phyloP scores from a whole-genome alignment of 2,113 vertebrate genomes.

The Labrus mixtus region DNA sequence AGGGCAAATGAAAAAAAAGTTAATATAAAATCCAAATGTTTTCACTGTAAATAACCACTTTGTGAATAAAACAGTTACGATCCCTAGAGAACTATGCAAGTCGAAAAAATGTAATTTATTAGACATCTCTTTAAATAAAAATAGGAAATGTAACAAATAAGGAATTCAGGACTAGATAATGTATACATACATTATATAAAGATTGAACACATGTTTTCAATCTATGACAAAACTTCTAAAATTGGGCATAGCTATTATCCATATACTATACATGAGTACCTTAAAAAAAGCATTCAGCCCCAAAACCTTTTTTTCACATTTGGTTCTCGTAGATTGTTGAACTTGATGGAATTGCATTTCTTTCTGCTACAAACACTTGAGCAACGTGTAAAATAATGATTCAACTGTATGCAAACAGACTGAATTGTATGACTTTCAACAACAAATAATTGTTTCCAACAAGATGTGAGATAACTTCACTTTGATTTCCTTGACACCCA shows the following conservation, averaged over 20 bases:
- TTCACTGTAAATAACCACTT: conserved; percentile 43
- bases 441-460: conserved; percentile 18
- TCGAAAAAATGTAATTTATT: conserved; percentile 83
- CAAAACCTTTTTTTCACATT: conserved; percentile 55
- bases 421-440: conserved; percentile 23
- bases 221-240: conserved; percentile 23
- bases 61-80: conserved; percentile 52
- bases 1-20: conserved; percentile 28
- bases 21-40: conserved; percentile 59
- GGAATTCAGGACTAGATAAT: conserved; percentile 67
- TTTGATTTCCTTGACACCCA: conserved; percentile 38
- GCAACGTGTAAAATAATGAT: conserved; percentile 50
- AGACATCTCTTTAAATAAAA: conserved; percentile 80
- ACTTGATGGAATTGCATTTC: conserved; percentile 50
- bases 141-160: conserved; percentile 79
- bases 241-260: conserved; percentile 72
- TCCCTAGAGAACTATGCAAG: conserved; percentile 76
- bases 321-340: conserved; percentile 56
- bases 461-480: conserved; percentile 17
- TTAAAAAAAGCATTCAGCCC: conserved; percentile 52
- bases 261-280: conserved; percentile 65
- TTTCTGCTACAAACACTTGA: conserved; percentile 42
- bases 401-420: conserved; percentile 17
- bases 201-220: conserved; percentile 47
- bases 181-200: conserved; percentile 75